Evolutionary conservation across 2,888 invertebrate species (phyloP).

Genomic region (Lasius fuliginosus): DNA sequence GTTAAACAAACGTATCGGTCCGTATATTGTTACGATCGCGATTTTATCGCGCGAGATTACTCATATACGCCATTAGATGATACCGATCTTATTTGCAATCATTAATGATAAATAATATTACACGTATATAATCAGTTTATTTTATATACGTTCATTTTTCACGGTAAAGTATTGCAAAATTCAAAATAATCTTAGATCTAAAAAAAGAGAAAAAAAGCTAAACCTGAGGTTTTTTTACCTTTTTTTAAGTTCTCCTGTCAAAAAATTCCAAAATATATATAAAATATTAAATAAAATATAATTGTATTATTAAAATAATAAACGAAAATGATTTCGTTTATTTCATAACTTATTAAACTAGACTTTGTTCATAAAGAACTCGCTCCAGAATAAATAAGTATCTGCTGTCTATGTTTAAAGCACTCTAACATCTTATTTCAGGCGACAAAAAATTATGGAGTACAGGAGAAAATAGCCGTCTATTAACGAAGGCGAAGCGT

Average conservation of each 20-base stretch:
- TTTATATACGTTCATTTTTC: background rate
- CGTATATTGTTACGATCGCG: conserved; percentile 38
- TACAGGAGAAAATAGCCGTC: conserved; percentile 16
- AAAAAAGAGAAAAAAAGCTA: conserved; percentile 2
- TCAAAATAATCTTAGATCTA: background rate
- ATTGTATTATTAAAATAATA: background rate
- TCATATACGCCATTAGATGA: conserved; percentile 33
- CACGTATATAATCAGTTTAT: background rate
- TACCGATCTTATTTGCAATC: conserved; percentile 34
- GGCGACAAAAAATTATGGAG: conserved; percentile 31
- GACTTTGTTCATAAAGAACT: background rate
- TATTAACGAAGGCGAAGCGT: conserved; percentile 23
- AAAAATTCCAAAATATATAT: background rate
- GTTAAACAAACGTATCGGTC: conserved; percentile 35
- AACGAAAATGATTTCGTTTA: background rate
- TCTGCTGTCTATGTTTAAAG: background rate
- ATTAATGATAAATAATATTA: conserved; percentile 23
- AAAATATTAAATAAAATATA: background rate
- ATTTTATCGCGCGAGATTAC: conserved; percentile 45
- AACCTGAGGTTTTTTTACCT: background rate
- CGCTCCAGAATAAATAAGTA: conserved; percentile 26
- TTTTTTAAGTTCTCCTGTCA: background rate
- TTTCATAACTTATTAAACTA: background rate
- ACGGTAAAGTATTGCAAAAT: background rate
- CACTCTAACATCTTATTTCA: conserved; percentile 31